Evolutionary conservation across 1,140 invertebrate species (phyloP).

Genomic region (Dendroctonus ponderosae): DNA sequence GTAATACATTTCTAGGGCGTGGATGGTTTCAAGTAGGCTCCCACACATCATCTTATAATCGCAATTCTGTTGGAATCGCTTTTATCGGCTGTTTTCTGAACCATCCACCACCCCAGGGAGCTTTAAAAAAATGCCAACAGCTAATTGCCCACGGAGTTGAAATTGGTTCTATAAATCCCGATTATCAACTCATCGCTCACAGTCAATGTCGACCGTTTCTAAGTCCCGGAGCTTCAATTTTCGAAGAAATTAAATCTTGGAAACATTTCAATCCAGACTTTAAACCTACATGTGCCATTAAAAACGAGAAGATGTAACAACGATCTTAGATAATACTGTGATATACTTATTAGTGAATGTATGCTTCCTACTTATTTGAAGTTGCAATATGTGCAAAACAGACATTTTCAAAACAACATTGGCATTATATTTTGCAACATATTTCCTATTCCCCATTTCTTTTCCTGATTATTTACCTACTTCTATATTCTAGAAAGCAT

Average conservation of each 20-base stretch:
- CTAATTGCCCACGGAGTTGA: slow-evolving; percentile 52
- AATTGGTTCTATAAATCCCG: slow-evolving; percentile 49
- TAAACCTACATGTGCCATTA: too few species aligned
- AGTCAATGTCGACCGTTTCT: slow-evolving; percentile 52
- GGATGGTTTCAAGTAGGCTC: slow-evolving; percentile 67
- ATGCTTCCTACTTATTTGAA: too few species aligned
- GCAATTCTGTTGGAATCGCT: slow-evolving; percentile 60
- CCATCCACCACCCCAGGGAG: slow-evolving; percentile 46
- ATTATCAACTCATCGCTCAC: slow-evolving; percentile 56
- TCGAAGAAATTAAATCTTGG: slow-evolving; percentile 49
- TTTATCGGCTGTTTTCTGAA: slow-evolving; percentile 63
- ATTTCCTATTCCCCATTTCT: too few species aligned
- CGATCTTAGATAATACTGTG: too few species aligned
- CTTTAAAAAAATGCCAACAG: slow-evolving; percentile 47
- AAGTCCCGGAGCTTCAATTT: slow-evolving; percentile 50
- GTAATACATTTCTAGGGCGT: slow-evolving; percentile 35
- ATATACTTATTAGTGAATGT: too few species aligned
- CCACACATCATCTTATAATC: slow-evolving; percentile 65
- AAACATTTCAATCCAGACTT: slow-evolving; percentile 33
- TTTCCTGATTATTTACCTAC: too few species aligned
- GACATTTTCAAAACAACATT: too few species aligned
- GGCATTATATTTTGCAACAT: too few species aligned
- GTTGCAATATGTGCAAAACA: too few species aligned
- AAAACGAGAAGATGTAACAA: too few species aligned
- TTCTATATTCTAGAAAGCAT: too few species aligned